Percentiles rank a stretch among this genome's conserved stretches.
These are phyloP conservation scores for Ypsolopha scabrella DNA, from an alignment of 2,888 invertebrate genomes.

Conservation along the genomic window DNA sequence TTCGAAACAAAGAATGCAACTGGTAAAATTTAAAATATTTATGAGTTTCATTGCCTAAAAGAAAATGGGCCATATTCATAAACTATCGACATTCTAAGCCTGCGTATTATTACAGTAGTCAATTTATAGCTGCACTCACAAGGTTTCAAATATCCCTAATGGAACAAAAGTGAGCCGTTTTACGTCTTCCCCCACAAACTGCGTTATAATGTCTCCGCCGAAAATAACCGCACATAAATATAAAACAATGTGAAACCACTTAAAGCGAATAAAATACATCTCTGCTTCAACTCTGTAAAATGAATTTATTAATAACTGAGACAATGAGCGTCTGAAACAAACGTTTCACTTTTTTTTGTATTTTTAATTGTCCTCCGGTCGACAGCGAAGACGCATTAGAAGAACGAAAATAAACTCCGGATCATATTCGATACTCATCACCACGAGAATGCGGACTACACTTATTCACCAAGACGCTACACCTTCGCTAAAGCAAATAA, in stretches of 20 bases:
- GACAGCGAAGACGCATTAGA: slow-evolving; percentile 66
- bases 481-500: slow-evolving; percentile 7
- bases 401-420: slow-evolving; percentile 62
- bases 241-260: slow-evolving; percentile 71
- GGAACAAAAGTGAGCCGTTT: slow-evolving; percentile 65
- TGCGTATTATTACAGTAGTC: slow-evolving; percentile 58
- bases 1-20: no score
- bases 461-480: slow-evolving; percentile 8
- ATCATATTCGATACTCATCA: slow-evolving; percentile 57
- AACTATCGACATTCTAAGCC: slow-evolving; percentile 52
- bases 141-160: slow-evolving; percentile 69
- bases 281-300: slow-evolving; percentile 67
- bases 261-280: slow-evolving; percentile 71
- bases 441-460: slow-evolving; percentile 4
- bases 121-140: slow-evolving; percentile 68
- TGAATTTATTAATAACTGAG: slow-evolving; percentile 71
- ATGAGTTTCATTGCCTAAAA: neutral
- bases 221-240: slow-evolving; percentile 70
- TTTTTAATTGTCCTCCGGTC: slow-evolving; percentile 68
- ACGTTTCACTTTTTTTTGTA: slow-evolving; percentile 66
- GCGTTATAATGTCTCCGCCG: slow-evolving; percentile 66
- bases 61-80: slow-evolving; percentile 5
- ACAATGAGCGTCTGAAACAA: slow-evolving; percentile 71
- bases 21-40: no score
- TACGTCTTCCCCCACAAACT: slow-evolving; percentile 68